These are phyloP conservation scores for Clitarchus hookeri DNA, from an alignment of 2,888 invertebrate species.

Conservation along the genomic window DNA sequence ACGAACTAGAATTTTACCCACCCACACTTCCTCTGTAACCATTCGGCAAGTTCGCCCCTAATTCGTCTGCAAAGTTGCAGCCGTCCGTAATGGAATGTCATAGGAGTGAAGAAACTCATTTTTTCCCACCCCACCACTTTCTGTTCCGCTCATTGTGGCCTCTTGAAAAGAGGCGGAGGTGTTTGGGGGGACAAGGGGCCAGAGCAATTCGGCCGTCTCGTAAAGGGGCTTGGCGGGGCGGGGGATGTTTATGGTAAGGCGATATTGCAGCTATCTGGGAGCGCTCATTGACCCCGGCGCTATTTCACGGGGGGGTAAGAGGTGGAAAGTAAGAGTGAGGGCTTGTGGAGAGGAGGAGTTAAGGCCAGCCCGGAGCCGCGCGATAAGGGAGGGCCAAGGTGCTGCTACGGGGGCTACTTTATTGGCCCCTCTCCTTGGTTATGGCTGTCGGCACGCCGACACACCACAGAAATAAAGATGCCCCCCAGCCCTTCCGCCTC, in stretches of 20 bases:
- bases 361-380: too few relatives aligned
- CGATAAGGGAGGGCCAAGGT: neutral
- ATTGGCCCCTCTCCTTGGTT: neutral
- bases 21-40: too few relatives aligned
- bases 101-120: neutral
- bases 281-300: neutral
- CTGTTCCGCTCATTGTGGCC: neutral
- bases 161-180: neutral
- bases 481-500: neutral
- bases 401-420: neutral
- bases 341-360: too few relatives aligned
- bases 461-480: neutral
- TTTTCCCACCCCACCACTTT: neutral
- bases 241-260: neutral
- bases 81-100: neutral
- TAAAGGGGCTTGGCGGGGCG: neutral
- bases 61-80: too few relatives aligned
- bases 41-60: too few relatives aligned
- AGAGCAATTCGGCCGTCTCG: too few relatives aligned
- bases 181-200: neutral
- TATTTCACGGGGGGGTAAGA: neutral
- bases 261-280: constrained; percentile 2
- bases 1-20: too few relatives aligned
- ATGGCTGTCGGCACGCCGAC: neutral
- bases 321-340: too few relatives aligned